phyloP scores from a whole-genome alignment of 2,888 invertebrate species.

The Lamellibrachia columna region DNA sequence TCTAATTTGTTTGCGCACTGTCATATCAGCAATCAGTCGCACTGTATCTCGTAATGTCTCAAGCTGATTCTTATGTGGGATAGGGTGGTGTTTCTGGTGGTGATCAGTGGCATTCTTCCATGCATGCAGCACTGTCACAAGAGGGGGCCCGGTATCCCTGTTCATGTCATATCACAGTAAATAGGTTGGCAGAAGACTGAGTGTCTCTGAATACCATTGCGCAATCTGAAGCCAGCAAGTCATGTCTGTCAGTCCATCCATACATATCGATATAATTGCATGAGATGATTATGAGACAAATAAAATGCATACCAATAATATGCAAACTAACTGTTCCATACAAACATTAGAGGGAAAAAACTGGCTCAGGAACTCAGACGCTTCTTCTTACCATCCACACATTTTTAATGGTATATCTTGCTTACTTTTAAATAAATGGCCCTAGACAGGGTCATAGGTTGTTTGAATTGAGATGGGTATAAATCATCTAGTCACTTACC shows the following conservation, averaged over 20 bases:
- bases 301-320: neutral
- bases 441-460: neutral
- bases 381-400: no score
- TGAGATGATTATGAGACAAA: neutral
- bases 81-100: no score
- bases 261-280: neutral
- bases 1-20: constrained; percentile 3
- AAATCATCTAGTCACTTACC: neutral
- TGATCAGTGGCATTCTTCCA: neutral
- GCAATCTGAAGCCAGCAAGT: neutral
- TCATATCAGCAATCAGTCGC: neutral
- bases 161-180: neutral
- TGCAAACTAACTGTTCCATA: neutral
- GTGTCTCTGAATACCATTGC: neutral
- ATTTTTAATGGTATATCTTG: no score
- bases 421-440: neutral
- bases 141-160: neutral
- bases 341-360: no score
- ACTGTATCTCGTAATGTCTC: neutral
- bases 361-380: no score
- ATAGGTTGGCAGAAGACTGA: neutral
- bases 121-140: neutral
- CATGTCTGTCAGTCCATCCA: neutral
- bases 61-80: neutral
- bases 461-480: neutral